Base-by-base conservation (phyloP, 2,113 vertebrate genomes). In the Lepidothrix coronata region DNA sequence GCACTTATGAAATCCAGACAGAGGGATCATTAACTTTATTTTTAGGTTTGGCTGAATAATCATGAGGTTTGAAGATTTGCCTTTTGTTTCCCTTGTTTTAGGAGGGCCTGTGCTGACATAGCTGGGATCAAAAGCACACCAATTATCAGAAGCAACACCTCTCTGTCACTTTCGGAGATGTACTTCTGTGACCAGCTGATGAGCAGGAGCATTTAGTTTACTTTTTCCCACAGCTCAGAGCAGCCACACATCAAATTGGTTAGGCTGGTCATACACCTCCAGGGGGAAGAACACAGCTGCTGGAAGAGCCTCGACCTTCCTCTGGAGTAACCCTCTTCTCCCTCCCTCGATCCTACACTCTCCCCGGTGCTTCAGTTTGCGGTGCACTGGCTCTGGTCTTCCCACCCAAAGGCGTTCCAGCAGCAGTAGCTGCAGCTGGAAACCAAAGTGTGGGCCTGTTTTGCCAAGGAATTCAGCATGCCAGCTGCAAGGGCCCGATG, bases 1-100 rank as follows among this genome's bases (percentile, higher is more conserved):
- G 55, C 15, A 31, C 57, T 82, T 82, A 28, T 19, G 52, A 90
- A 89, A 83, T 62, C 51, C 28, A 71, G 58, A 46, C 70, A 89
- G 87, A 70, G 79, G 67, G 78, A 72, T 95, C 72, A 88, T 97
- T 97, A 96, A 89, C 54, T 94, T 88, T 96, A 97, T 96, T 96
- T 96, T 96, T 95, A 96, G 96, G 31, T 49, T 93, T 63, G 68
- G 76, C 73, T 78, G 89, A 87, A 71, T 88, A 86, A 90, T 90
- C 20, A 20, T 35, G 25, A 86, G 52, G 73, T 91, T 95, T 85
- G 87, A 88, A 78, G 68, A 67, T 79, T n/a, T 74, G 81, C 81
- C 51, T 89, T 80, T n/a, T 18, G 6, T 85, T 89, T 71, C 57
- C 11, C 48, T 70, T 71, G 10, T 59, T 79, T 88, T 62, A 72